Evolutionary conservation across 2,113 vertebrate species (phyloP).

Genomic region (Sphyrna mokarran): DNA sequence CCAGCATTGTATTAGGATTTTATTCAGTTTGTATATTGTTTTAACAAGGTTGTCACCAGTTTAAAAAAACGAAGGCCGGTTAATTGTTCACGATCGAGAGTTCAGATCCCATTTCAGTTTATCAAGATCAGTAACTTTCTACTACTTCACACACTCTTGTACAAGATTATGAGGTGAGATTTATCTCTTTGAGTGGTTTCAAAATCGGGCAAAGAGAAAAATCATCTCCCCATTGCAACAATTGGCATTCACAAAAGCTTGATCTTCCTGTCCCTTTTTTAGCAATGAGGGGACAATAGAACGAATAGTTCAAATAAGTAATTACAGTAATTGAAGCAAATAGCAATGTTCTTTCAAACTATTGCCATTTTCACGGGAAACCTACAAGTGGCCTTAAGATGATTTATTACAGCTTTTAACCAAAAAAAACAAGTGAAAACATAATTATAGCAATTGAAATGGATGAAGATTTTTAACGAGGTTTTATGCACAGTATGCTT

Average conservation of each 20-base stretch:
- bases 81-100: no score
- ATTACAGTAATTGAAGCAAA: constrained; percentile 15
- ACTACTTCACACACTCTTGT: no score
- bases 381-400: not conserved
- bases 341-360: not conserved
- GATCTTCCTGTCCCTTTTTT: not conserved
- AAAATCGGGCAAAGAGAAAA: no score
- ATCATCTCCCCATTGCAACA: no score
- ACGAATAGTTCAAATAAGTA: constrained; percentile 6
- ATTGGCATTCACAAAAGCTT: not conserved
- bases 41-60: no score
- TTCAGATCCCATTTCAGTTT: no score
- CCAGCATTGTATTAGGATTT: no score
- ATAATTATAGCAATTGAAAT: constrained; percentile 15
- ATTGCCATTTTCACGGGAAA: not conserved
- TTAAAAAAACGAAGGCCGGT: no score
- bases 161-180: no score
- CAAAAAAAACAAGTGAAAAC: not conserved
- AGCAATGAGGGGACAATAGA: not conserved
- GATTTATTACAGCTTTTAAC: constrained; percentile 13
- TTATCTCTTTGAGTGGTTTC: no score
- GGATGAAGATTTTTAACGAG: not conserved
- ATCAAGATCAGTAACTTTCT: no score
- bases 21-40: no score
- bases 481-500: not conserved